Conservation (phyloP, 53 echinoderm and acorn worm species). For the Echinarachnius parma region DNA sequence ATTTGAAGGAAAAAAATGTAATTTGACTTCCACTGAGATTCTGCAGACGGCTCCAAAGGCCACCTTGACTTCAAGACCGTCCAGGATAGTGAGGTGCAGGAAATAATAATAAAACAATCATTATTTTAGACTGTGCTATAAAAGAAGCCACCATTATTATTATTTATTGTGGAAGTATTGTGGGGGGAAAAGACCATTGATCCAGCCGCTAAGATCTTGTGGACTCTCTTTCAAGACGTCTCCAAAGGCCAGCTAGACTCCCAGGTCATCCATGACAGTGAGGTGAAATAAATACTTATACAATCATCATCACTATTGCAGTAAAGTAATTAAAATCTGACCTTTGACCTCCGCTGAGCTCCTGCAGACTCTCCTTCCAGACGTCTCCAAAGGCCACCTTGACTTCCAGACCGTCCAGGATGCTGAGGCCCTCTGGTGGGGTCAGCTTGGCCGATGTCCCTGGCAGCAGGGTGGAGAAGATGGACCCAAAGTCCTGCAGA, state of each 20-base stretch:
- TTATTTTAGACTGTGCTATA: too few species aligned
- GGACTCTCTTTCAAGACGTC: constrained; percentile 88
- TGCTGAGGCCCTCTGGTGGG: constrained; percentile 78
- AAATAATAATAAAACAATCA: too few species aligned
- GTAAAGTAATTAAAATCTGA: too few species aligned
- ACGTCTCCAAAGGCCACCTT: constrained; percentile 98
- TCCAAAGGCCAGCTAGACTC: constrained; percentile 86
- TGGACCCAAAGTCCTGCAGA: constrained; percentile 93
- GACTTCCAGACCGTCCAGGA: constrained; percentile 93
- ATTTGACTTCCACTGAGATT: constrained; percentile 97
- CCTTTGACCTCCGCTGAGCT: constrained; percentile 98
- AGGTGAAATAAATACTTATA: too few species aligned
- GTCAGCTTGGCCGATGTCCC: constrained; percentile 92
- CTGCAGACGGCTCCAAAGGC: constrained; percentile 93
- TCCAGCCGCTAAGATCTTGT: constrained; percentile 86
- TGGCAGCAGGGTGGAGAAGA: constrained; percentile 94
- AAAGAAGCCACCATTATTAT: too few species aligned
- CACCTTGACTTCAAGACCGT: constrained; percentile 92
- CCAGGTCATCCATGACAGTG: constrained; percentile 87
- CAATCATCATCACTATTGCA: too few species aligned
- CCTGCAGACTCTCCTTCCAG: constrained; percentile 93
- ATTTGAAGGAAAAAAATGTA: too few species aligned
- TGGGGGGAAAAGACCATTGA: too few species aligned
- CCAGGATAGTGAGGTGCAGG: constrained; percentile 79
- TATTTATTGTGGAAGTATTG: too few species aligned